Conservation (phyloP, 2,797 vertebrate species). For the Jordanella pulchra region DNA sequence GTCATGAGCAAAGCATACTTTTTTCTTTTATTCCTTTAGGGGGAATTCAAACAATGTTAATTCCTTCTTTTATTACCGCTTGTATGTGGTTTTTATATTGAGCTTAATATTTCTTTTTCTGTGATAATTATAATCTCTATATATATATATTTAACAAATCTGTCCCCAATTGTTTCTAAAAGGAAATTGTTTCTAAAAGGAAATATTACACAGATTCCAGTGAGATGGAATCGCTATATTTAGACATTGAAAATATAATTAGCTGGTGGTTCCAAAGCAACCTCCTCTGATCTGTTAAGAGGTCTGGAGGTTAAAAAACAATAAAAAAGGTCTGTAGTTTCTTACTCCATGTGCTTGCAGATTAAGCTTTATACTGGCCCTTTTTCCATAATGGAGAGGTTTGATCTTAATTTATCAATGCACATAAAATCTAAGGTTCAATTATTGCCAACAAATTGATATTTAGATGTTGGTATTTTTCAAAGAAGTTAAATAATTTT, state of each 20-base stretch:
- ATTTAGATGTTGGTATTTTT: neutral
- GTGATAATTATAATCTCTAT: too few relatives aligned
- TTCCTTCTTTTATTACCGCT: neutral
- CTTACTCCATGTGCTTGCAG: neutral
- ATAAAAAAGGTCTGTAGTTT: neutral
- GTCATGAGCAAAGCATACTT: neutral
- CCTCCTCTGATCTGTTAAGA: neutral
- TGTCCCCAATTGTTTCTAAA: too few relatives aligned
- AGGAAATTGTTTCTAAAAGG: neutral
- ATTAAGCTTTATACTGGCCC: neutral
- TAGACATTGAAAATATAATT: neutral
- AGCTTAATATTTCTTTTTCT: neutral
- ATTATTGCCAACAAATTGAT: neutral
- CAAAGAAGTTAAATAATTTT: neutral
- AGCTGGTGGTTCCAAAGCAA: neutral
- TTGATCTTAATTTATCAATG: neutral
- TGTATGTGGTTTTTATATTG: neutral
- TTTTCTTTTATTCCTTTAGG: neutral
- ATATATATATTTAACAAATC: too few relatives aligned
- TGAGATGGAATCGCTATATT: neutral
- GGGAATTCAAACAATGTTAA: neutral
- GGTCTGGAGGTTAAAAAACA: neutral
- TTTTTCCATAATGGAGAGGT: neutral
- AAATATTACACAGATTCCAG: neutral
- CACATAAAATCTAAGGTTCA: neutral